phyloP scores from a whole-genome alignment of 2,888 invertebrate species.

The Rhagonycha fulva region DNA sequence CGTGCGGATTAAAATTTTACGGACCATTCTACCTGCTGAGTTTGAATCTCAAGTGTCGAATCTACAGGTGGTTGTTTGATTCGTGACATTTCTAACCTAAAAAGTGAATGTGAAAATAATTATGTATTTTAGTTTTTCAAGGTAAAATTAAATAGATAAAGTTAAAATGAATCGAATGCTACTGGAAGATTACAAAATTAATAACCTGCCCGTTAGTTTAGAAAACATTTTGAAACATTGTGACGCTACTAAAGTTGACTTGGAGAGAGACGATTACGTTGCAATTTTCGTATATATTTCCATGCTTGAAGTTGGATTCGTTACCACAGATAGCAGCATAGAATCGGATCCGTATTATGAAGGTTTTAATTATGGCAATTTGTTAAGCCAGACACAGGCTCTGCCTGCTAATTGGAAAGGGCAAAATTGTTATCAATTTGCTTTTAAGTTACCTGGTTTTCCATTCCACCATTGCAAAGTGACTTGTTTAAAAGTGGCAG shows the following conservation, averaged over 20 bases:
- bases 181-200: constrained; percentile 45
- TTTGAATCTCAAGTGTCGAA: not conserved
- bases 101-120: not conserved
- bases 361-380: constrained; percentile 42
- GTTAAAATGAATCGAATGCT: constrained; percentile 47
- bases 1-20: not conserved
- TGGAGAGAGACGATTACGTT: constrained; percentile 43
- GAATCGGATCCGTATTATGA: constrained; percentile 5
- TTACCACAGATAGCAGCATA: constrained; percentile 38
- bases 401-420: constrained; percentile 44
- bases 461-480: constrained; percentile 38
- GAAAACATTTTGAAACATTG: constrained; percentile 38
- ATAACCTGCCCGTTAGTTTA: constrained; percentile 44
- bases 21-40: not conserved
- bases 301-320: constrained; percentile 52
- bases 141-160: constrained; percentile 19
- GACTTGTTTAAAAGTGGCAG: constrained; percentile 38
- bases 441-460: constrained; percentile 41
- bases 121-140: not conserved
- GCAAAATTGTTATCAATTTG: constrained; percentile 37
- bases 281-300: constrained; percentile 49
- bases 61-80: constrained; percentile 7
- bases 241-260: constrained; percentile 5
- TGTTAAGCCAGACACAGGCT: constrained; percentile 30
- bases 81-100: not conserved